Evolutionary conservation across 2,113 vertebrate genomes (phyloP), one percentile per base, ranked within the genome.

Genomic region (Cyanoliseus patagonus): DNA sequence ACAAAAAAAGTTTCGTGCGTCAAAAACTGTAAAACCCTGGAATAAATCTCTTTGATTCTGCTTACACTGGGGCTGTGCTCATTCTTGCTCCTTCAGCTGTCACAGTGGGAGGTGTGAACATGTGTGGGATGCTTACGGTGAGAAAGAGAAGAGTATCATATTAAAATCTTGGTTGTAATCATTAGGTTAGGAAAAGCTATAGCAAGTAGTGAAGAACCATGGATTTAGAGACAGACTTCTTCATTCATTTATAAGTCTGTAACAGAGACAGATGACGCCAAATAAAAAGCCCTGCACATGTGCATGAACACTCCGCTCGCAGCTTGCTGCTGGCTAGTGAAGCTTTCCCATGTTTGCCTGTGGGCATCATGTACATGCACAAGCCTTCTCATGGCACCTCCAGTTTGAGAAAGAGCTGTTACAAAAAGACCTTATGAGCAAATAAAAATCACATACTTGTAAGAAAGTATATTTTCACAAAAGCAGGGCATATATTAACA

Each of bases 41-140:
- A 90, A 96, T 69, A 96, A 92, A 94, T 83, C 63, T 35, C 86
- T 88, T 69, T 59, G 61, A 35, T 87, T 87, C 77, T 87, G 62
- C 74, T 33, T 51, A n/a, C 15, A 5, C 22, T 27, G 82, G 30
- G 57, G 67, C 87, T 72, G 18, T 20, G 74, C 83, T 68, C 67
- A 15, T 23, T 74, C 62, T 76, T 88, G 67, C 70, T 68, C 92
- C 94, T 85, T 67, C 92, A 53, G 75, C 81, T 77, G 51, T 10
- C 80, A 27, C 92, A 39, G 76, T 42, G 51, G 62, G 70, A 66
- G 49, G 37, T 6, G 61, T 33, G 37, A 82, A 27, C 5, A 25
- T 7, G 64, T 37, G 73, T 24, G 77, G 81, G 88, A 77, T 51
- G 64, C 49, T 91, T 55, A 57, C 4, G 5, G 88, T 78, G 62